Conservation (phyloP, 1,140 invertebrate species). For the Drosophila novamexicana region DNA sequence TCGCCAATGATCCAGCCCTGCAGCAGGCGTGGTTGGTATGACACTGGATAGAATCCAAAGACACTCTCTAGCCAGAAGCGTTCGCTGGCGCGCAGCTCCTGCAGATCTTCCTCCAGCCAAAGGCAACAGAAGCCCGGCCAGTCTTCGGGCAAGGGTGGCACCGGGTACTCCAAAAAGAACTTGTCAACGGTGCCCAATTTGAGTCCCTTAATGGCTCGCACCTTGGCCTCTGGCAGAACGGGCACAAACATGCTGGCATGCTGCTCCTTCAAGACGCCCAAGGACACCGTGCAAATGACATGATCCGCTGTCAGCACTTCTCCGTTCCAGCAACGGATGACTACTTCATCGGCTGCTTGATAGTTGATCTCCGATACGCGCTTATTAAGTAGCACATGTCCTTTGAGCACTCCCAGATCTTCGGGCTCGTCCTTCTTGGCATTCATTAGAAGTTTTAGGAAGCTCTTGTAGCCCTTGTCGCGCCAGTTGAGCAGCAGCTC, state of each 20-base stretch:
- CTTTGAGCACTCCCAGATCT: slow-evolving; percentile 63
- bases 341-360: slow-evolving; percentile 48
- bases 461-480: slow-evolving; percentile 86
- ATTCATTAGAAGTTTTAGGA: slow-evolving; percentile 86
- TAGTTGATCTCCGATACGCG: slow-evolving; percentile 85
- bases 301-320: slow-evolving; percentile 87
- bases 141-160: slow-evolving; percentile 87
- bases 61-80: slow-evolving; percentile 87
- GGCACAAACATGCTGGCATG: slow-evolving; percentile 87
- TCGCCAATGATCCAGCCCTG: slow-evolving; percentile 87
- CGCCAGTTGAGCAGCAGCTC: slow-evolving; percentile 87
- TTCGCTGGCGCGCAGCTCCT: slow-evolving; percentile 60
- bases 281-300: slow-evolving; percentile 88
- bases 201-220: slow-evolving; percentile 87
- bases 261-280: slow-evolving; percentile 89
- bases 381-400: slow-evolving; percentile 84
- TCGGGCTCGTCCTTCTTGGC: slow-evolving; percentile 6
- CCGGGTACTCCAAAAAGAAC: slow-evolving; percentile 89
- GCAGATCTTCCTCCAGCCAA: slow-evolving; percentile 85
- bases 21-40: slow-evolving; percentile 88
- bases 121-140: slow-evolving; percentile 85
- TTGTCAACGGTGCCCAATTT: slow-evolving; percentile 91
- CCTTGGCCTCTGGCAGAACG: slow-evolving; percentile 86
- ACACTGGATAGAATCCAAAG: slow-evolving; percentile 88
- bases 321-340: slow-evolving; percentile 87